Percentiles rank a stretch among this genome's conserved stretches.
Evolutionary conservation across 1,140 invertebrate genomes (phyloP).

Genomic region (Metopolophium dirhodum): DNA sequence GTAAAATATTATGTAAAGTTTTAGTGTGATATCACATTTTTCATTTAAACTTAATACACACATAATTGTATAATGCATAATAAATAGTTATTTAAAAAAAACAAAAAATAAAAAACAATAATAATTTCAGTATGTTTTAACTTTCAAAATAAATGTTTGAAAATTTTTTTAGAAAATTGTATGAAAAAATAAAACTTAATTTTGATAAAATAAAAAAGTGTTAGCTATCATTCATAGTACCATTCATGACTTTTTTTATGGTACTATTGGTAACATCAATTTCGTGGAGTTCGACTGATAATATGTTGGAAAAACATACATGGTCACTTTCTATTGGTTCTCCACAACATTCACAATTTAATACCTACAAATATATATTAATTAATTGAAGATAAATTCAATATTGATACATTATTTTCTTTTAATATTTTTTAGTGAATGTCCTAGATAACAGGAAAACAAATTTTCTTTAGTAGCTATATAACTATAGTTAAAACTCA

Average conservation of each 20-base stretch:
- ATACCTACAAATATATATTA: constrained; percentile 26
- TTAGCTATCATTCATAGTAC: constrained; percentile 4
- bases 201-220: constrained; percentile 23
- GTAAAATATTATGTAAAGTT: neutral
- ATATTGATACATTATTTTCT: neutral
- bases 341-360: constrained; percentile 50
- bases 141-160: neutral
- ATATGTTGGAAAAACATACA: constrained; percentile 52
- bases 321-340: constrained; percentile 51
- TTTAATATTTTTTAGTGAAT: neutral
- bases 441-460: neutral
- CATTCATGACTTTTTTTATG: constrained; percentile 15
- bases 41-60: neutral
- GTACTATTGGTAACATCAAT: constrained; percentile 30
- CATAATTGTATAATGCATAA: neutral
- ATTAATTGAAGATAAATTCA: neutral
- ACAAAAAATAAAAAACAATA: neutral
- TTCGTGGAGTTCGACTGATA: constrained; percentile 42
- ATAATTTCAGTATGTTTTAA: neutral
- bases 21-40: constrained; percentile 6
- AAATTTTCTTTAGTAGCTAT: neutral
- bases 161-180: neutral
- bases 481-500: neutral
- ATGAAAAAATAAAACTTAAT: neutral
- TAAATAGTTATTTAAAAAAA: neutral